Base-by-base conservation (phyloP, 2,113 vertebrate genomes). In the Spilogale gracilis region DNA sequence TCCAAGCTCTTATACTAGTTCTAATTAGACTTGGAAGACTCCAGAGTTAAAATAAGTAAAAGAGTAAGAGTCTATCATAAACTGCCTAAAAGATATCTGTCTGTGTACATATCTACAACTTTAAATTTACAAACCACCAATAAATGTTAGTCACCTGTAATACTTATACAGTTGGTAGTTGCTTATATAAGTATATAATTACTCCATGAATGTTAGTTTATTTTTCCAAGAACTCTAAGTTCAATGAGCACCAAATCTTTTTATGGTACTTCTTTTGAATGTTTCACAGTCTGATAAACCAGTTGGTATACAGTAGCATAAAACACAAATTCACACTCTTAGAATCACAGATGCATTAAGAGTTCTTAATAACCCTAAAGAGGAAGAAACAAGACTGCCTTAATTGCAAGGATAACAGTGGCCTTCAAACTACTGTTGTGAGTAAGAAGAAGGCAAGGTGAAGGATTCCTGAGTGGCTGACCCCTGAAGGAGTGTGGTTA, bases 351-450 rank as follows among this genome's bases (percentile, higher is more conserved):
- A 2, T 71, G 0, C 0, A 13, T 78, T 56, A 60, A 56, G 9
- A 76, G 25, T 18, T 17, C 23, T 1, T 54, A 38, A 50, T 20
- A 6, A 14, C 54, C 1, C 32, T 56, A 71, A 92, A 80, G 45
- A 79, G 21, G 30, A 88, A 92, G 54, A 92, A 92, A 65, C 13
- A 9, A 63, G 76, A 56, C 65, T 92, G 4, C 85, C 67, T 92
- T 60, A n/a, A 16, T n/a, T 82, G 6, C 13, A 45, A 80, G 65
- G 45, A 38, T 80, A 94, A 27, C 30, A 73, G 78, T 67, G 56
- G 13, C 7, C 23, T 81, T 32, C 63, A 74, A 50, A 88, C 20
- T 45, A 58, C 30, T 27, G 12, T 17, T 69, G 18, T 25, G 32
- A 65, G 48, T 27, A 9, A 89, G 5, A 8, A 84, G 13, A 88